Conservation (phyloP, 2,113 vertebrate genomes). For the Suricata suricatta region DNA sequence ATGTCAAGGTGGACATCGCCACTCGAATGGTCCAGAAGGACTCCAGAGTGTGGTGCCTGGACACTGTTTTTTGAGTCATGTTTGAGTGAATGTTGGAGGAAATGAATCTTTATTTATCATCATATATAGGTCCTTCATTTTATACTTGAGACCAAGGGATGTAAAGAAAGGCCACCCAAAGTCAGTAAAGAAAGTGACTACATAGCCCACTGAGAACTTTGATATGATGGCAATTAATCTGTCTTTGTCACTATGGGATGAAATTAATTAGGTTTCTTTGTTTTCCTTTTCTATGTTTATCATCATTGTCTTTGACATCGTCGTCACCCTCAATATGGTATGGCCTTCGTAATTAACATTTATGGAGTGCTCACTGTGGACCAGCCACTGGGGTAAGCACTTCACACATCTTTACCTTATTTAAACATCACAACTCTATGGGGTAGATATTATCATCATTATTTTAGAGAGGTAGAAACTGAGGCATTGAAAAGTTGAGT, state of each 20-base stretch:
- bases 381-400: not conserved
- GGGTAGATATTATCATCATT: not conserved
- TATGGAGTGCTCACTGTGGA: not conserved
- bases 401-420: not conserved
- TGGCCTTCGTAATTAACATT: not conserved
- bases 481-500: not conserved
- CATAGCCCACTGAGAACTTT: not conserved
- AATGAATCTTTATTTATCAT: not conserved
- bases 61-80: not conserved
- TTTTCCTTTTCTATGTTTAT: not conserved
- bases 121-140: not conserved
- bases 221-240: not conserved
- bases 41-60: not conserved
- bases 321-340: not conserved
- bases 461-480: not conserved
- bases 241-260: not conserved
- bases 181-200: not conserved
- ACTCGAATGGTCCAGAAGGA: not conserved
- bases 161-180: not conserved
- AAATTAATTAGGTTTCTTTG: not conserved
- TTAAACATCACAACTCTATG: not conserved
- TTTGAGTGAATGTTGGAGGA: not conserved
- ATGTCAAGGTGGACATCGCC: not conserved
- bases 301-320: not conserved
- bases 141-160: not conserved